Evolutionary conservation across 2,888 invertebrate species (phyloP).

Genomic region (Axea sp.): DNA sequence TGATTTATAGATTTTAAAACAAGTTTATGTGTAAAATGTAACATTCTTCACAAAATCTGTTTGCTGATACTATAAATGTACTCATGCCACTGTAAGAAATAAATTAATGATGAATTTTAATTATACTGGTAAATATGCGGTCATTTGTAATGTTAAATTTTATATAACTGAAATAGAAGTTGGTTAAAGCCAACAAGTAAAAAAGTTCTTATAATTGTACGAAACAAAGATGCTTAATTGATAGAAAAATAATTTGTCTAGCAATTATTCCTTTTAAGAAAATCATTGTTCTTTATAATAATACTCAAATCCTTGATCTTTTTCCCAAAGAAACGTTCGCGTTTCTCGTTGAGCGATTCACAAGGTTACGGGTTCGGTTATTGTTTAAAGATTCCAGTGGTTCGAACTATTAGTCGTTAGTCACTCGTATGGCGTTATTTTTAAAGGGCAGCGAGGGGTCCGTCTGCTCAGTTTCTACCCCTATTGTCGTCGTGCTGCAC

Average conservation of each 20-base stretch:
- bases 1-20: no score
- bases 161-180: no score
- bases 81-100: no score
- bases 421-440: constrained; percentile 28
- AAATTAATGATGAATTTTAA: no score
- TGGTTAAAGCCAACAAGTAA: no score
- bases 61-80: no score
- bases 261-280: background rate
- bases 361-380: constrained; percentile 10
- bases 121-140: no score
- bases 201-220: no score
- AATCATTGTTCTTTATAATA: constrained; percentile 2
- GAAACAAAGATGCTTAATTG: no score
- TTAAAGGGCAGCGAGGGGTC: constrained; percentile 38
- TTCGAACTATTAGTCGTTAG: constrained; percentile 22
- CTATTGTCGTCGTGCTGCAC: constrained; percentile 30
- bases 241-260: constrained; percentile 2
- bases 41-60: no score
- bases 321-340: constrained; percentile 21
- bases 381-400: constrained; percentile 18
- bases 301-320: constrained; percentile 11
- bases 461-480: constrained; percentile 25
- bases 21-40: no score
- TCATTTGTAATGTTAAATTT: no score
- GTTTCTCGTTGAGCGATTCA: background rate